Evolutionary conservation across 1,140 invertebrate species (phyloP), one percentile per base, ranked within the genome.

Genomic region (Drosophila sucinea): DNA sequence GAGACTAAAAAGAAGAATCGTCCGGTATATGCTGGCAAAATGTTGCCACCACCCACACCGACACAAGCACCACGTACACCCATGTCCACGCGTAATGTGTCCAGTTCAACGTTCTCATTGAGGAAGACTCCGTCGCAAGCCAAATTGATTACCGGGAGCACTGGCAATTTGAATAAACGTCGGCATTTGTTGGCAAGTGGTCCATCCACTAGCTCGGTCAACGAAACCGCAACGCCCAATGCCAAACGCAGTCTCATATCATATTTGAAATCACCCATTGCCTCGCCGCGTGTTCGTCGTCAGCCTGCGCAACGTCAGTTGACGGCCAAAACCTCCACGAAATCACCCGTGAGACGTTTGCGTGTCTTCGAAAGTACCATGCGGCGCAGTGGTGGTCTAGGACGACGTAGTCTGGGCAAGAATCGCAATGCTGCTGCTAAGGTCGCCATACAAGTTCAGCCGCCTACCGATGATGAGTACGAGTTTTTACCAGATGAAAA

Each of bases 1-100:
- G 93, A 94, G 60, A 90, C 92, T 0, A 92, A 93, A 56, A 93
- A 93, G 71, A 51, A 51, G 23, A 51, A 51, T 10, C 44, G 44
- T 17, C 44, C 44, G 25, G 44, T 51, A 25, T 51, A 51, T 51
- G 86, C 90, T 62, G 92, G 73, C 33, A 92, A 92, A 35, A 58
- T 58, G 56, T 35, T 58, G 56, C 56, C 56, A 35, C 56, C 56
- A 25, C 56, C 56, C 7, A 38, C 83, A 1, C 67, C 70, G 0
- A 68, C 77, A n/a, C 29, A 51, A 5, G 11, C 70, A 33, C 70
- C 69, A 8, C 79, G 89, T 0, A 91, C 91, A 2, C 90, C 91
- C 2, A 65, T 89, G 56, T 81, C 79, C 0, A 30, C 74, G 5
- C 77, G 64, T 29, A 91, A 91, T 35, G 70, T 73, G 55, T 91